Conservation (phyloP, 2,888 invertebrate species). For the Strigamia crassipes region DNA sequence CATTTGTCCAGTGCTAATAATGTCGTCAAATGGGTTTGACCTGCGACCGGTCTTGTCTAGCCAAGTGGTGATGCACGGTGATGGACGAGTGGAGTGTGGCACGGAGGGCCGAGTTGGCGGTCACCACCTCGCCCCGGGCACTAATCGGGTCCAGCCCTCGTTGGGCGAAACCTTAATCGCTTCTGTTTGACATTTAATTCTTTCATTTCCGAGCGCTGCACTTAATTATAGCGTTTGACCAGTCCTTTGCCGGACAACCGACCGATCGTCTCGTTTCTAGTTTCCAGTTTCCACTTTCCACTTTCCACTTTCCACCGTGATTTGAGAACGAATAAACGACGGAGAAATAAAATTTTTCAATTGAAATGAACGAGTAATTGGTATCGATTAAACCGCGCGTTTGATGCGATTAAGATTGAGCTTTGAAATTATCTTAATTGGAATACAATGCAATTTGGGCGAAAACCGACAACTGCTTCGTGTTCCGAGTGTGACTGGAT, state of each 20-base stretch:
- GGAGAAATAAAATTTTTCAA: too few species aligned
- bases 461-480: slow-evolving; percentile 2
- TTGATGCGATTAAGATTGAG: neutral
- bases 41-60: slow-evolving; percentile 11
- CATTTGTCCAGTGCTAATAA: slow-evolving; percentile 33
- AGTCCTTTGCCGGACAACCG: neutral
- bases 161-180: slow-evolving; percentile 4
- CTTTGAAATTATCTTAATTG: slow-evolving; percentile 1
- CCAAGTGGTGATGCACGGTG: slow-evolving; percentile 28
- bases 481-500: neutral
- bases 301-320: too few species aligned
- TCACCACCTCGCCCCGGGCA: slow-evolving; percentile 1
- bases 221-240: neutral
- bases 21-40: slow-evolving; percentile 44
- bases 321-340: too few species aligned
- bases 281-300: too few species aligned
- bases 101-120: neutral
- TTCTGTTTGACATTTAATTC: neutral
- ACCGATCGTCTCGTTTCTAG: too few species aligned
- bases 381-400: neutral
- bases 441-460: neutral
- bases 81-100: neutral
- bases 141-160: slow-evolving; percentile 10
- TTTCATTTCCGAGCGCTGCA: neutral
- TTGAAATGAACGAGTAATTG: too few species aligned